Evolutionary conservation across 2,797 vertebrate genomes (phyloP), one percentile per base, ranked within the genome.

Genomic region (Rhynchonycteris naso): DNA sequence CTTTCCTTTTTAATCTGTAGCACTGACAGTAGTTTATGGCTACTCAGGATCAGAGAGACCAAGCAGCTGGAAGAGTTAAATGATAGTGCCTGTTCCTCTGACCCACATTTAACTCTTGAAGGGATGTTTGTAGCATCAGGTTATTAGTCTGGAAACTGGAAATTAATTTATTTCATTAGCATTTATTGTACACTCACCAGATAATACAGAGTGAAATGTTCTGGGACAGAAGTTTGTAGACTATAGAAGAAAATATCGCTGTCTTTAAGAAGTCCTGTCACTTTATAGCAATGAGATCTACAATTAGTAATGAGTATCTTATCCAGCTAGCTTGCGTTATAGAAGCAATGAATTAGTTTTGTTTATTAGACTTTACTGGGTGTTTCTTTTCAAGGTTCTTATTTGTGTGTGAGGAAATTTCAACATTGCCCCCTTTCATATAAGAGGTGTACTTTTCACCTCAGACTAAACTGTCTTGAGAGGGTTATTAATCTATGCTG

Each of bases 71-170:
- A 90, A 85, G 38, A 83, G 22, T 43, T 68, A 9, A 88, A 89
- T 47, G 47, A 30, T n/a, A 21, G n/a, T 72, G 35, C 47, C 35
- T 75, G 5, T 78, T 90, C 35, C 47, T 92, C 61, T 81, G 56
- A 78, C 33, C 47, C 75, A 68, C 14, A 24, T 47, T 80, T 52
- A 74, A 59, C 33, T 80, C 54, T 38, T 71, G 7, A 90, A 89
- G n/a, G 47, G 65, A 66, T 82, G 22, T n/a, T 75, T 69, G 9
- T 47, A 72, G 19, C 10, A 82, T 18, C 13, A 30, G 33, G 18
- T 52, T 69, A 75, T 80, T 94, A 66, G 43, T 90, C 86, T 61
- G 52, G 83, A 96, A 96, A 87, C 24, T 79, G 43, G 90, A 81
- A 88, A 54, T 78, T 83, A 13, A 52, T 76, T 38, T 79, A 58